phyloP scores from a whole-genome alignment of 2,797 vertebrate species.

The Periparus ater region DNA sequence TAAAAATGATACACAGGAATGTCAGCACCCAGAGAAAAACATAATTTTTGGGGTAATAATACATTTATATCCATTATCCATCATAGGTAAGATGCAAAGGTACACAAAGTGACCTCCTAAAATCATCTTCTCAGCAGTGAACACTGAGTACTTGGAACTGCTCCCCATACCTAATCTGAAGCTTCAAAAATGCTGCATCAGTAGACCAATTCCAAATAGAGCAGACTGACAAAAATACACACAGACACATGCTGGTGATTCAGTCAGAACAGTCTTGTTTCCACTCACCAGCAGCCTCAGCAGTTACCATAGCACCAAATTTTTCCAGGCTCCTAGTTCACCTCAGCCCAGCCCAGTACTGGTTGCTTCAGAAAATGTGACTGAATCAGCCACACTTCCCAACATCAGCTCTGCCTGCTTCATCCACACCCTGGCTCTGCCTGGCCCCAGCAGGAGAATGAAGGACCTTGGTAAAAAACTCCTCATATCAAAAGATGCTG shows the following conservation, averaged over 20 bases:
- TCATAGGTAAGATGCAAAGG: neutral
- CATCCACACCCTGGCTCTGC: neutral
- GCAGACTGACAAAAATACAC: constrained; percentile 32
- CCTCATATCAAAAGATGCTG: neutral
- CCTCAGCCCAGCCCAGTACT: neutral
- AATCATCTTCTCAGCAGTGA: neutral
- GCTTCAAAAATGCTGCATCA: constrained; percentile 12
- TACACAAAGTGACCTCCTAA: neutral
- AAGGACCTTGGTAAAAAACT: neutral
- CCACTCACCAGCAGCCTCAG: neutral
- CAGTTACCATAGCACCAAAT: constrained; percentile 45
- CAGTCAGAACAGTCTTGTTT: neutral
- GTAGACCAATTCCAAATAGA: neutral
- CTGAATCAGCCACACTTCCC: neutral
- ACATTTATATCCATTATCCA: neutral
- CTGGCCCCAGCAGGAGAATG: neutral
- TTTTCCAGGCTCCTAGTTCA: neutral
- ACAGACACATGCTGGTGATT: constrained; percentile 14
- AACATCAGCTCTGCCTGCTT: neutral
- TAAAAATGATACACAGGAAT: neutral
- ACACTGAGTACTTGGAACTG: neutral
- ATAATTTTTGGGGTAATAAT: neutral
- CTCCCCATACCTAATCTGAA: neutral
- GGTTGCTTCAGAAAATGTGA: neutral
- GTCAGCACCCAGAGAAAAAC: neutral